Conservation (phyloP, 64 coral and sea anemone species). For the Montipora sp. region DNA sequence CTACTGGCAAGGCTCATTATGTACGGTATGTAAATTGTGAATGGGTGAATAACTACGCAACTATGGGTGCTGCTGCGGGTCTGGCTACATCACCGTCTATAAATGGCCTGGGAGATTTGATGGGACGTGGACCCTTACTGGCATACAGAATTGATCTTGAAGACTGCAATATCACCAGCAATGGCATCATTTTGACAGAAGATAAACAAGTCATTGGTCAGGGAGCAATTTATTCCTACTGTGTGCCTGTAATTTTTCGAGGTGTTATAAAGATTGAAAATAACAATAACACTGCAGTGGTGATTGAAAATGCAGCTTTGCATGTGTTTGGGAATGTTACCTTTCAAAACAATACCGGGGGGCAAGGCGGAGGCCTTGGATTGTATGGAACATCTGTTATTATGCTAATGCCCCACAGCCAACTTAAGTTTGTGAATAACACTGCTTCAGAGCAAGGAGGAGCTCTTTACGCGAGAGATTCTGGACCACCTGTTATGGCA, state of each 20-base stretch:
- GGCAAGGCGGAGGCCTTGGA: slow-evolving; percentile 75
- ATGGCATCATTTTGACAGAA: slow-evolving; percentile 52
- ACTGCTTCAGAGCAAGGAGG: slow-evolving; percentile 68
- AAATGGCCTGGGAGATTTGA: slow-evolving; percentile 7
- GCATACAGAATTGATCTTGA: slow-evolving; percentile 61
- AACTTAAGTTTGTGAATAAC: slow-evolving; percentile 66
- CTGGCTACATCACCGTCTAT: slow-evolving; percentile 28
- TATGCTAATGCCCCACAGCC: slow-evolving; percentile 75
- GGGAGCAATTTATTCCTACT: slow-evolving; percentile 80
- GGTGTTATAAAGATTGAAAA: slow-evolving; percentile 31
- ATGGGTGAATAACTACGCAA: slow-evolving; percentile 72
- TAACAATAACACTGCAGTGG: slow-evolving; percentile 78
- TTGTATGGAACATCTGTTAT: slow-evolving; percentile 83
- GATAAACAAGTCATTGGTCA: slow-evolving; percentile 74
- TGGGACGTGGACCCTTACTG: slow-evolving; percentile 14
- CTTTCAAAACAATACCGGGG: slow-evolving; percentile 67
- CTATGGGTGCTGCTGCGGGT: slow-evolving; percentile 79
- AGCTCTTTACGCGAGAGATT: slow-evolving; percentile 65
- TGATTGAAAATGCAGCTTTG: slow-evolving; percentile 75
- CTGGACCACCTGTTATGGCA: slow-evolving; percentile 73
- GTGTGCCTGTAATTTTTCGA: slow-evolving; percentile 57
- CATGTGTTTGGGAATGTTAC: slow-evolving; percentile 54
- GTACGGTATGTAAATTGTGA: slow-evolving; percentile 52
- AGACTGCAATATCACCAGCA: slow-evolving; percentile 65
- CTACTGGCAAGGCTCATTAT: not conserved